phyloP scores from a whole-genome alignment of 2,113 vertebrate species.

The Naja naja region DNA sequence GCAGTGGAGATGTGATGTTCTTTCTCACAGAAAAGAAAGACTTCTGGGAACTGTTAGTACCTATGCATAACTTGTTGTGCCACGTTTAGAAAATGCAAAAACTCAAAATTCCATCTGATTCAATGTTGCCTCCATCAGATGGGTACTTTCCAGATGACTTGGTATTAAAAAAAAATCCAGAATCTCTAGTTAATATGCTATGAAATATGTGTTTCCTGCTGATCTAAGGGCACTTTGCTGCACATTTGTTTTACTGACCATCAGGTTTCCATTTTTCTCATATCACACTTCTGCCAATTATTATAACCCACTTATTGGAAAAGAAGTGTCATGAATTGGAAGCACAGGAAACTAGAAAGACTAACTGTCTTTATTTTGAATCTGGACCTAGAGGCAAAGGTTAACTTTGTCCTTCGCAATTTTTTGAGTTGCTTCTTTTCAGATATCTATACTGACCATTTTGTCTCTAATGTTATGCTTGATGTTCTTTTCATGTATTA shows the following conservation, averaged over 20 bases:
- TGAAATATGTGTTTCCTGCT: neutral
- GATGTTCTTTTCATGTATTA: conserved; percentile 30
- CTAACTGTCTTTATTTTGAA: neutral
- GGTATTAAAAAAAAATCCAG: neutral
- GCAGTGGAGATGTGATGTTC: neutral
- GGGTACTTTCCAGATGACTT: neutral
- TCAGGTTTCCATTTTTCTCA: neutral
- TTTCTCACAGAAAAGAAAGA: neutral
- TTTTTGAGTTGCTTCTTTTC: neutral
- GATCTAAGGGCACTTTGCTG: neutral
- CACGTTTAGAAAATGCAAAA: neutral
- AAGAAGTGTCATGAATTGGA: neutral
- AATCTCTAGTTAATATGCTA: neutral
- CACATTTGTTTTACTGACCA: neutral
- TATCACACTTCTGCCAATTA: neutral
- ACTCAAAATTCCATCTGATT: neutral
- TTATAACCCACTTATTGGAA: neutral
- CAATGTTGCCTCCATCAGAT: neutral
- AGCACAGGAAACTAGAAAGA: neutral
- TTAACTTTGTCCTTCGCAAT: neutral
- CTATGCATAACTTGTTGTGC: neutral
- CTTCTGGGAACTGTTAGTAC: neutral
- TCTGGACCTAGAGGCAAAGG: neutral
- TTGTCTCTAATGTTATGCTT: conserved; percentile 8
- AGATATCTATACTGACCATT: neutral